Base-by-base conservation (phyloP, 2,113 vertebrate species). In the Drymodes brunneopygia region DNA sequence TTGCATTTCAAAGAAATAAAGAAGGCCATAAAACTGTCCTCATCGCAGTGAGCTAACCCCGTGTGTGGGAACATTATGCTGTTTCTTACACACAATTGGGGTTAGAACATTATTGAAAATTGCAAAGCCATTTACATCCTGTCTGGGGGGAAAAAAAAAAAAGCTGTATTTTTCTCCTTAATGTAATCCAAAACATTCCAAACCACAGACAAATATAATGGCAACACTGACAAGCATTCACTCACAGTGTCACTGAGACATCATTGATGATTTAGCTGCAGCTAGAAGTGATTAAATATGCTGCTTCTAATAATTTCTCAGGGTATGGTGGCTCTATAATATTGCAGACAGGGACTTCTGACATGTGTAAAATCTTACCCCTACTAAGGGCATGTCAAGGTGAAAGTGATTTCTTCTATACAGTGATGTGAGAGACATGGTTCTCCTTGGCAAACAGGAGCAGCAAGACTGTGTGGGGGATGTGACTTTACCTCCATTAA, bases 11-110 rank as follows among this genome's bases (percentile, higher is more conserved):
- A 92, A 93, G 85, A 93, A 86, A 92, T 86, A 78, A 60, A 87
- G 70, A 23, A 15, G 33, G 44, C 72, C 29, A 25, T 93, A 95
- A 95, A 97, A 64, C 89, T 94, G 84, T 95, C 87, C 79, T 94
- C 81, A 35, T 95, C 2, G 4, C 71, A 96, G 82, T 78, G 53
- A 92, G 82, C 86, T 62, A 83, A 79, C 83, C 54, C 25, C 86
- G 35, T 66, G 58, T 91, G 88, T 90, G 87, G 82, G 90, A 96
- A 90, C 48, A 69, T 81, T 81, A n/a, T 5, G 2, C 33, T 87
- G 45, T 44, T 88, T 47, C 79, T 88, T 67, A 40, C 38, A 50
- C 67, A 78, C 67, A 62, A 7, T 58, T 61, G 0, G 11, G 25
- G 15, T 88, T 87, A 69, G 81, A 91, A 51, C 35, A 51, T 92